phyloP scores from a whole-genome alignment of 1,140 invertebrate species.

The Drosophila paulistorum region DNA sequence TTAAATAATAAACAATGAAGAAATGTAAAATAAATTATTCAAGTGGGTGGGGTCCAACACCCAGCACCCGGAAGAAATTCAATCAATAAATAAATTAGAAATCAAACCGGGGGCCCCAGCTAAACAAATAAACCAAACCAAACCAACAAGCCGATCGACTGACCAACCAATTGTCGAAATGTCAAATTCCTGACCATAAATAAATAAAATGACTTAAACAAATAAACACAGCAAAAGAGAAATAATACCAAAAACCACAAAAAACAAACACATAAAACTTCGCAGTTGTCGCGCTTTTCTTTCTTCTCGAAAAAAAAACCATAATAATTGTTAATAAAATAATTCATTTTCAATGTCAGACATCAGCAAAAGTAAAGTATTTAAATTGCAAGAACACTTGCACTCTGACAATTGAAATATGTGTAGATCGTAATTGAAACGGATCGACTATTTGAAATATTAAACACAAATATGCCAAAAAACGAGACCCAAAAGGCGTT shows the following conservation, averaged over 20 bases:
- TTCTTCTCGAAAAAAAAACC: not conserved
- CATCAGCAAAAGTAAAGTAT: conserved; percentile 25
- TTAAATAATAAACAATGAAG: conserved; percentile 32
- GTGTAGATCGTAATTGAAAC: conserved; percentile 57
- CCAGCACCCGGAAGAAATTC: conserved; percentile 59
- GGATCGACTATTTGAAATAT: conserved; percentile 68
- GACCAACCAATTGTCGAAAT: conserved; percentile 63
- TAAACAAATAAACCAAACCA: conserved; percentile 9
- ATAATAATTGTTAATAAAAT: conserved; percentile 55
- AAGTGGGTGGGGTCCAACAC: conserved; percentile 35
- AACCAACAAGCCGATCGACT: conserved; percentile 24
- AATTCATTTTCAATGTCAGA: conserved; percentile 64
- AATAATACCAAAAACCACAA: not conserved
- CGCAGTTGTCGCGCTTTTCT: conserved; percentile 35
- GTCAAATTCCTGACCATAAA: conserved; percentile 68
- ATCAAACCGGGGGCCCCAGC: conserved; percentile 28
- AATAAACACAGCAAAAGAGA: conserved; percentile 21
- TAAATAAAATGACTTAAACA: conserved; percentile 46
- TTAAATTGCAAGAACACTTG: conserved; percentile 57
- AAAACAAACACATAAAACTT: conserved; percentile 13
- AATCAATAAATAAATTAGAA: conserved; percentile 60
- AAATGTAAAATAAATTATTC: conserved; percentile 28
- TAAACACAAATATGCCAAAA: conserved; percentile 73
- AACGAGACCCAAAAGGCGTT: conserved; percentile 25
- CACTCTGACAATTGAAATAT: conserved; percentile 61